Evolutionary conservation across 1,140 invertebrate species (phyloP).

Genomic region (Melipona quadrifasciata): DNA sequence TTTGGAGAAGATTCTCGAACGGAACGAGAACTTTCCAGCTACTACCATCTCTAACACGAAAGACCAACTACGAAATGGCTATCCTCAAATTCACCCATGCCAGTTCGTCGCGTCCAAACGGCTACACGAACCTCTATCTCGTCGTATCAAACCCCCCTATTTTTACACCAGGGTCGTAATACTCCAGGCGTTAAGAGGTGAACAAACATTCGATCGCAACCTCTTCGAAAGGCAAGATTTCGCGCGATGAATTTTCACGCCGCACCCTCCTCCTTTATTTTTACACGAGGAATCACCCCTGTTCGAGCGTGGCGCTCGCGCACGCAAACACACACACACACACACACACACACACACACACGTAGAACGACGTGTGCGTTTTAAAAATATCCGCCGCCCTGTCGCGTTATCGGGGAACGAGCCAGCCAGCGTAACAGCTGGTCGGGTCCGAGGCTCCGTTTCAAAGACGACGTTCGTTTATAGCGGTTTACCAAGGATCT

Average conservation of each 20-base stretch:
- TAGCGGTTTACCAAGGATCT: slow-evolving; percentile 2
- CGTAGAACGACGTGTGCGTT: background rate
- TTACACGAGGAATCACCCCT: background rate
- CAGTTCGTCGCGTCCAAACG: background rate
- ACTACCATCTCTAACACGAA: background rate
- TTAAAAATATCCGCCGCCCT: background rate
- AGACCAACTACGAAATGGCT: background rate
- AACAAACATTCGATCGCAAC: background rate
- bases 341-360: too few species aligned
- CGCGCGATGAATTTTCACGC: background rate
- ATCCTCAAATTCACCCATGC: background rate
- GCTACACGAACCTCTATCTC: background rate
- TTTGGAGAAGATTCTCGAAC: background rate
- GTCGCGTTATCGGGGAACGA: background rate
- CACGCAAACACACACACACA: too few species aligned
- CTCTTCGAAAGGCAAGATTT: background rate
- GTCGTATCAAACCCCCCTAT: background rate
- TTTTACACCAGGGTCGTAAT: background rate
- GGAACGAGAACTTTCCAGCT: too few species aligned
- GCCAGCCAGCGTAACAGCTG: background rate
- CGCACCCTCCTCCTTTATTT: background rate
- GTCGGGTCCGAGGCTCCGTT: background rate
- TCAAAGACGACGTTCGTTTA: background rate
- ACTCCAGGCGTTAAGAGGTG: background rate
- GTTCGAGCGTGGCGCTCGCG: background rate